phyloP scores from a whole-genome alignment of 2,113 vertebrate genomes.

The Centrocercus urophasianus region DNA sequence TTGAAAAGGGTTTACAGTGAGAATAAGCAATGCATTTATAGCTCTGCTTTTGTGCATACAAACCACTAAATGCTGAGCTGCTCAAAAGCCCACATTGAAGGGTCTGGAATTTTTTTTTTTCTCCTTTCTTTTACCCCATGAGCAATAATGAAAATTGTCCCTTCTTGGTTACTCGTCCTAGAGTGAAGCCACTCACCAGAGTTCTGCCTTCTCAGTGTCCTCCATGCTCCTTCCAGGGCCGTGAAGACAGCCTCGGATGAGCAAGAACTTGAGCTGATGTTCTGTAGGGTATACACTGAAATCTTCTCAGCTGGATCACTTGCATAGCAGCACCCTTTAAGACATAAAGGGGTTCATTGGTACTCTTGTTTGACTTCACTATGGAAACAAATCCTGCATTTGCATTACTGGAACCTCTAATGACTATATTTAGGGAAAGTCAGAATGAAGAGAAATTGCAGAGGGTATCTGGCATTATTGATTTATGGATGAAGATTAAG shows the following conservation, averaged over 20 bases:
- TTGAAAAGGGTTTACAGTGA: slow-evolving; percentile 59
- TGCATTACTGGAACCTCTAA: slow-evolving; percentile 1
- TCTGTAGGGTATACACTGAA: background rate
- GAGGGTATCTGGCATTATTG: slow-evolving; percentile 22
- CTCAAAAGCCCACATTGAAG: background rate
- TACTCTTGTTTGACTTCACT: background rate
- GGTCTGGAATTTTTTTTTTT: background rate
- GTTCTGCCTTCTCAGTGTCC: background rate
- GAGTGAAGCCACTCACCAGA: background rate
- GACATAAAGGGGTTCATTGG: background rate
- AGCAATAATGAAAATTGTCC: background rate
- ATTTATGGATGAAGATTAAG: slow-evolving; percentile 55
- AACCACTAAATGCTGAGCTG: slow-evolving; percentile 46
- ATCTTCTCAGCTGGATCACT: background rate
- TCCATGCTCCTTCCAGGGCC: background rate
- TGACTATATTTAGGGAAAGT: background rate
- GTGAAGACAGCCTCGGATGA: background rate
- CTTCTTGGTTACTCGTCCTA: background rate
- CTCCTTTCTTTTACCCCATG: background rate
- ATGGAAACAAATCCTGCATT: background rate
- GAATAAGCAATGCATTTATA: slow-evolving; percentile 67
- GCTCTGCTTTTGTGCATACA: slow-evolving; percentile 45
- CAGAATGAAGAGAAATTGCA: slow-evolving; percentile 45
- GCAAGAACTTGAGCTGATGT: accelerated
- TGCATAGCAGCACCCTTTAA: background rate